phyloP scores from a whole-genome alignment of 2,888 invertebrate genomes.

The Lycocerus yunnanus region DNA sequence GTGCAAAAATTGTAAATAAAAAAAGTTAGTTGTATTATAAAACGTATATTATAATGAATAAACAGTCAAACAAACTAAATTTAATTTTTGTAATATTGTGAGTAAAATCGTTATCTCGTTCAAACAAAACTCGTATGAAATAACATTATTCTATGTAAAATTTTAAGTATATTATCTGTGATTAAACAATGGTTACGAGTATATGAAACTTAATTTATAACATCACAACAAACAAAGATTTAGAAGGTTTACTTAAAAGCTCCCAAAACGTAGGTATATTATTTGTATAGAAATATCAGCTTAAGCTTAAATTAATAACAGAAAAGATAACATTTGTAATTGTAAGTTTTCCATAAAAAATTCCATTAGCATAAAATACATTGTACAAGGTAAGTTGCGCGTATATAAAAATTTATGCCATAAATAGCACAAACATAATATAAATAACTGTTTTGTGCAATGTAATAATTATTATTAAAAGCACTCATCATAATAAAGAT shows the following conservation, averaged over 20 bases:
- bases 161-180: constrained; percentile 7
- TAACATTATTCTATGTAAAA: constrained; percentile 11
- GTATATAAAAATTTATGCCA: not conserved
- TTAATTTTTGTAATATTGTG: not conserved
- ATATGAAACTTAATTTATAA: constrained; percentile 7
- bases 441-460: not conserved
- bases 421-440: not conserved
- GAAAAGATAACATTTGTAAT: constrained; percentile 2
- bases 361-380: not conserved
- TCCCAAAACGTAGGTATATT: constrained; percentile 3
- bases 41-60: not conserved
- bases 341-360: not conserved
- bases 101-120: not conserved
- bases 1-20: not conserved
- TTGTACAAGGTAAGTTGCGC: not conserved
- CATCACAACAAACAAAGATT: constrained; percentile 2
- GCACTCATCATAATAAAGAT: not conserved
- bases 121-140: constrained; percentile 7
- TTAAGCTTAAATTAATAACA: not conserved
- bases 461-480: not conserved
- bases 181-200: constrained; percentile 5
- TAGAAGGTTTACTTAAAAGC: not conserved
- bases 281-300: constrained; percentile 1
- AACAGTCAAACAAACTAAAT: not conserved
- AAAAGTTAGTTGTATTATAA: not conserved